These are phyloP conservation scores for Mesoclemmys tuberculata DNA, from an alignment of 2,113 vertebrate genomes.

Conservation along the genomic window DNA sequence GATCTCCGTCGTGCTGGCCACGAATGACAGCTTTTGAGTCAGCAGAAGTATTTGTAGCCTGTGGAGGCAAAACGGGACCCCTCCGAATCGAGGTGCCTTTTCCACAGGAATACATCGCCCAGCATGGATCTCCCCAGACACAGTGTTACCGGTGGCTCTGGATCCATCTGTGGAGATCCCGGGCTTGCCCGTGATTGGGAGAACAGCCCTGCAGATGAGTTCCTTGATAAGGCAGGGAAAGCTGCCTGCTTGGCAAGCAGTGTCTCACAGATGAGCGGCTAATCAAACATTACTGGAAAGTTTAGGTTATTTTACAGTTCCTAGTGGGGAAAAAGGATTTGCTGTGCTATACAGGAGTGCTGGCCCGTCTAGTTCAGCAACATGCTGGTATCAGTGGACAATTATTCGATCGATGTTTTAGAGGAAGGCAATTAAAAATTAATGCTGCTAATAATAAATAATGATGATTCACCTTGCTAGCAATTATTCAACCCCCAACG, in stretches of 20 bases:
- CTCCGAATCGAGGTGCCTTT: background rate
- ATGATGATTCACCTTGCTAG: conserved; percentile 43
- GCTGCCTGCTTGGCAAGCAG: background rate
- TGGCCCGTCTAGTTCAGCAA: background rate
- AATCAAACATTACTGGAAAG: background rate
- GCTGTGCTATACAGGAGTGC: background rate
- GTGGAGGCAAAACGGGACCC: background rate
- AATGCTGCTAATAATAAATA: conserved; percentile 25
- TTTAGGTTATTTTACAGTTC: background rate
- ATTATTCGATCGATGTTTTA: conserved; percentile 26
- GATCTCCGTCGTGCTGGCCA: background rate
- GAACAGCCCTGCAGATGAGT: background rate
- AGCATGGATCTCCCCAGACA: background rate
- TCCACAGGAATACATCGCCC: background rate
- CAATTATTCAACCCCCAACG: conserved; percentile 31
- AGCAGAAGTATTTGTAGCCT: background rate
- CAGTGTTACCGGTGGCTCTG: background rate
- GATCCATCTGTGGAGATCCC: background rate
- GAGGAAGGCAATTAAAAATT: conserved; percentile 45
- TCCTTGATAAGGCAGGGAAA: background rate
- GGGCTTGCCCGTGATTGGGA: background rate
- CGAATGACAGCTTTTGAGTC: background rate
- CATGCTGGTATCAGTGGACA: background rate
- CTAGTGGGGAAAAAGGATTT: background rate
- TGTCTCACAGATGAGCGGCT: background rate